Conservation (phyloP, 1,140 invertebrate genomes). For the Eupeodes corollae region DNA sequence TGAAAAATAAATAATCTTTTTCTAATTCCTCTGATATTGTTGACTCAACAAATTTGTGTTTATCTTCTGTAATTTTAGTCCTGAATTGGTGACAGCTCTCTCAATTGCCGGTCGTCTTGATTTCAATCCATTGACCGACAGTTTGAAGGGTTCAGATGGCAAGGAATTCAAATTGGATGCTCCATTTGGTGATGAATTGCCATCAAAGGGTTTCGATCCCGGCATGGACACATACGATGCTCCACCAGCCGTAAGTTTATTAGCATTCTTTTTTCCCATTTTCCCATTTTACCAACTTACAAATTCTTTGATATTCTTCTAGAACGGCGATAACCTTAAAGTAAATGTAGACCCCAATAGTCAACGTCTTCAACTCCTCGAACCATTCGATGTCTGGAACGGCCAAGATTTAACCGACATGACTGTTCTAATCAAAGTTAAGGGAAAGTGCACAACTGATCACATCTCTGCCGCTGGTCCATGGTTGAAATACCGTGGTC, state of each 20-base stretch:
- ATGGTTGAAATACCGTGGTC: conserved; percentile 98
- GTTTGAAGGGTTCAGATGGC: conserved; percentile 67
- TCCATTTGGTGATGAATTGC: conserved; percentile 90
- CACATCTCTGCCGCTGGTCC: conserved; percentile 98
- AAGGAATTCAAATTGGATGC: conserved; percentile 87
- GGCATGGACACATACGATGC: conserved; percentile 93
- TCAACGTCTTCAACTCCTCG: conserved; percentile 84
- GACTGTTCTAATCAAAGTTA: conserved; percentile 91
- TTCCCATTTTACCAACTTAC: conserved; percentile 20
- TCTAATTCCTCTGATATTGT: too few species aligned
- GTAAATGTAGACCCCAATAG: conserved; percentile 85
- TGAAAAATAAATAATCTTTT: too few species aligned
- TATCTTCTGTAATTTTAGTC: conserved; percentile 47
- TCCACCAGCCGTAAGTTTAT: conserved; percentile 54
- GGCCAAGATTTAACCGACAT: conserved; percentile 89
- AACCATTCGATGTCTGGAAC: conserved; percentile 93
- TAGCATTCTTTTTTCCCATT: conserved; percentile 20
- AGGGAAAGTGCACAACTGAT: conserved; percentile 98
- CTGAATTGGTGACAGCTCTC: conserved; percentile 96
- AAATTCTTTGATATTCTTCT: conserved; percentile 10
- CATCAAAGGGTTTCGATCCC: conserved; percentile 87
- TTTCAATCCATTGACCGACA: conserved; percentile 86
- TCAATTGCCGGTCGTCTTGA: conserved; percentile 86
- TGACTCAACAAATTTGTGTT: too few species aligned
- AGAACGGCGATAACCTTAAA: conserved; percentile 38